phyloP scores from a whole-genome alignment of 2,888 invertebrate species.

The Podotricha telesiphe region DNA sequence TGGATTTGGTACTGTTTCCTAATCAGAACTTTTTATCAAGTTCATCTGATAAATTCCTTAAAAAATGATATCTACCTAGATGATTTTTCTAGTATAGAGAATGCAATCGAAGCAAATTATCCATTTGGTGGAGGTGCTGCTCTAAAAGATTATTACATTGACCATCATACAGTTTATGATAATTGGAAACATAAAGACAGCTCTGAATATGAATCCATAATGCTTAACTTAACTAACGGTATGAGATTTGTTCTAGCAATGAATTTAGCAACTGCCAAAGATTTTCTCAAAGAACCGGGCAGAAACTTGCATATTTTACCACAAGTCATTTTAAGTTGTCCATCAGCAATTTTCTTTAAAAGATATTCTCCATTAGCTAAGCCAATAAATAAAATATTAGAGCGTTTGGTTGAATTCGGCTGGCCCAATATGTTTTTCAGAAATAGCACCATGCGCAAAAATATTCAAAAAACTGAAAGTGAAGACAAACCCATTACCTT shows the following conservation, averaged over 20 bases:
- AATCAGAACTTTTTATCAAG: constrained; percentile 70
- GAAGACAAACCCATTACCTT: constrained; percentile 55
- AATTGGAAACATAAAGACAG: constrained; percentile 58
- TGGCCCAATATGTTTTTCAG: constrained; percentile 58
- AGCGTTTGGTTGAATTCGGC: constrained; percentile 60
- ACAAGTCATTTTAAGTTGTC: constrained; percentile 56
- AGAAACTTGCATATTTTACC: constrained; percentile 57
- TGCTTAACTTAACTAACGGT: constrained; percentile 57
- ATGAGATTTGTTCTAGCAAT: constrained; percentile 63
- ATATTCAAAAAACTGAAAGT: constrained; percentile 24
- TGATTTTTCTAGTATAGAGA: constrained; percentile 60
- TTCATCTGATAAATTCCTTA: constrained; percentile 64
- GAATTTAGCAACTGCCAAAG: constrained; percentile 56
- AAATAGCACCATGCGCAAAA: constrained; percentile 48
- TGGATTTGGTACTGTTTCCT: constrained; percentile 72
- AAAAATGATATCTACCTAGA: constrained; percentile 60
- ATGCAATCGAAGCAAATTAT: constrained; percentile 59
- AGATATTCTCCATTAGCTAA: constrained; percentile 63
- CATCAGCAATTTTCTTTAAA: constrained; percentile 66
- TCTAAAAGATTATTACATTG: constrained; percentile 64
- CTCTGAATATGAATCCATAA: constrained; percentile 51
- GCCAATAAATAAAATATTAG: constrained; percentile 57
- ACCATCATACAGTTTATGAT: constrained; percentile 57
- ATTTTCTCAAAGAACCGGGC: constrained; percentile 49
- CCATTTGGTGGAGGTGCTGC: constrained; percentile 63